Evolutionary conservation across 2,113 vertebrate species (phyloP).

Genomic region (Hydrochoerus hydrochaeris): DNA sequence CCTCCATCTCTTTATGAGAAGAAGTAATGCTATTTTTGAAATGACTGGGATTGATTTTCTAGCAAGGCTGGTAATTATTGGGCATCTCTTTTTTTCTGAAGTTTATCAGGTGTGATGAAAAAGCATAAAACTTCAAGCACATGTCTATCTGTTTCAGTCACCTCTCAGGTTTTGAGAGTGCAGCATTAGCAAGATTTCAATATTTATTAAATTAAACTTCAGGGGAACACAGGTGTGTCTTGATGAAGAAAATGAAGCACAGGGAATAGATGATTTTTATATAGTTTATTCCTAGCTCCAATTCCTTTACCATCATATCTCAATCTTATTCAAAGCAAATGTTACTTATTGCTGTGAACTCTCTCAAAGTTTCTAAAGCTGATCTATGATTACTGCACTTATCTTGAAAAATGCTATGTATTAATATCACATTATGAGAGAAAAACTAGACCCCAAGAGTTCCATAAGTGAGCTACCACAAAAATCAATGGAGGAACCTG

Average conservation of each 20-base stretch:
- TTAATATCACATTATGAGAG: background rate
- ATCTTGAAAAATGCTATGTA: slow-evolving; percentile 17
- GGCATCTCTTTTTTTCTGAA: background rate
- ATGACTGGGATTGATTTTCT: background rate
- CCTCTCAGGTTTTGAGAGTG: background rate
- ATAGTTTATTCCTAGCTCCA: background rate
- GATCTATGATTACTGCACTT: background rate
- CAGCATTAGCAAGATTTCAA: background rate
- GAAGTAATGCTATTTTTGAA: background rate
- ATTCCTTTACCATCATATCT: background rate
- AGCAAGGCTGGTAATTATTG: background rate
- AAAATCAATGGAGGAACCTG: slow-evolving; percentile 53
- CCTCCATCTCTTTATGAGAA: background rate
- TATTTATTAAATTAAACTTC: background rate
- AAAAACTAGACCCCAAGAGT: background rate
- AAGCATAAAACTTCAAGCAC: slow-evolving; percentile 25
- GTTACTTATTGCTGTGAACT: background rate
- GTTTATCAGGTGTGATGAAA: background rate
- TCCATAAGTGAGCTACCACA: slow-evolving; percentile 17
- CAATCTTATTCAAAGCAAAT: background rate
- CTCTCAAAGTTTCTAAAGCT: background rate
- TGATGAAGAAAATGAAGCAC: background rate
- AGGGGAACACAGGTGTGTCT: background rate
- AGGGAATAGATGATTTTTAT: background rate
- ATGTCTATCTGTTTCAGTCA: slow-evolving; percentile 12